Evolutionary conservation across 2,113 vertebrate genomes (phyloP).

Genomic region (Terrapene triunguis): DNA sequence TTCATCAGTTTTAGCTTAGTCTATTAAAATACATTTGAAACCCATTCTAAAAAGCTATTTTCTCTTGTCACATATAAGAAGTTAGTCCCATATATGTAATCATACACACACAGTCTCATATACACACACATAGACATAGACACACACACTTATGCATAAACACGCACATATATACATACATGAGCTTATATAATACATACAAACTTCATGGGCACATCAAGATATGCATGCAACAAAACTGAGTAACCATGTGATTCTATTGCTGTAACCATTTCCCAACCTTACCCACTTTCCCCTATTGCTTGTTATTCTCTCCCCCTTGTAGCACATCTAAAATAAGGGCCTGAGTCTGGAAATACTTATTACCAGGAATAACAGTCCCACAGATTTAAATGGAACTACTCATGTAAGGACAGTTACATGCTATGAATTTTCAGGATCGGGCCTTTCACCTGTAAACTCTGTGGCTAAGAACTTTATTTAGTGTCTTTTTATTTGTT

Average conservation of each 20-base stretch:
- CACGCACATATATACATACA: background rate
- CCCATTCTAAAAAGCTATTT: background rate
- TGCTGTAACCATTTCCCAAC: background rate
- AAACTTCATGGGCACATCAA: background rate
- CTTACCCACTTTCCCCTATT: background rate
- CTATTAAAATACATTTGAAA: background rate
- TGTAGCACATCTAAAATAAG: background rate
- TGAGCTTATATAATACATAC: background rate
- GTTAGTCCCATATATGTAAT: background rate
- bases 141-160: background rate
- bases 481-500: background rate
- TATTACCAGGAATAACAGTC: background rate
- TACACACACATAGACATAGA: no score
- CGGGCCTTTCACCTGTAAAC: background rate
- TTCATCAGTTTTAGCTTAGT: background rate
- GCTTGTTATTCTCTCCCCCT: background rate
- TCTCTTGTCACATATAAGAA: fast-evolving
- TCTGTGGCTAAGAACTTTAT: background rate
- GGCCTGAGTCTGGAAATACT: background rate
- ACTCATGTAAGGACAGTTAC: fast-evolving
- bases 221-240: background rate
- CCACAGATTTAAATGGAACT: fast-evolving
- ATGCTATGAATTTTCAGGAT: background rate
- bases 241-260: background rate
- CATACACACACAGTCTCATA: no score